Conservation (phyloP, 2,113 vertebrate genomes). For the Xiphophorus hellerii region DNA sequence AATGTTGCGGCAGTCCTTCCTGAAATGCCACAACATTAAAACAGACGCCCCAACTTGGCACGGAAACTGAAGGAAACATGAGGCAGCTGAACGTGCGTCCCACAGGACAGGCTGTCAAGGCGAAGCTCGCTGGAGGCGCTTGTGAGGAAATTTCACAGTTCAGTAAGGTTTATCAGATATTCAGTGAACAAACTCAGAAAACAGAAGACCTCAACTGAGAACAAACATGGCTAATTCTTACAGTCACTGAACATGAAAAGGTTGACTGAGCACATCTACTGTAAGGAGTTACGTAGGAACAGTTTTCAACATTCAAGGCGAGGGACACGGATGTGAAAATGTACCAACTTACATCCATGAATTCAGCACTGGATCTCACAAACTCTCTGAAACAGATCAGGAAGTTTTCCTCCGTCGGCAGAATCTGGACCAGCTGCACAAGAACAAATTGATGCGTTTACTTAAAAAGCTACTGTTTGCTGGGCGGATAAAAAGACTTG, state of each 20-base stretch:
- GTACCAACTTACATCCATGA: slow-evolving; percentile 89
- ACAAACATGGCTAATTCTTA: background rate
- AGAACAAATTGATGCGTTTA: background rate
- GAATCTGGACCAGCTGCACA: slow-evolving; percentile 91
- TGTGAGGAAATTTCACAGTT: slow-evolving; percentile 30
- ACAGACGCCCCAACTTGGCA: slow-evolving; percentile 3
- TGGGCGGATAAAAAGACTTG: too few species aligned
- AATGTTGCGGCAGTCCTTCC: background rate
- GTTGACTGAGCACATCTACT: slow-evolving; percentile 13
- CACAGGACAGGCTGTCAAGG: slow-evolving; percentile 17
- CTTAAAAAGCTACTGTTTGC: background rate
- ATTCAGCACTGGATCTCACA: slow-evolving; percentile 91
- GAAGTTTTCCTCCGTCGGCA: slow-evolving; percentile 97
- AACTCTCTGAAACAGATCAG: slow-evolving; percentile 95
- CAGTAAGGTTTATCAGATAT: slow-evolving; percentile 22
- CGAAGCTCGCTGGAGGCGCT: slow-evolving; percentile 17
- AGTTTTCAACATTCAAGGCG: background rate
- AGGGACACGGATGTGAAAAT: background rate
- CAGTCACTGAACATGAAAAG: slow-evolving; percentile 3
- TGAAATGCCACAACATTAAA: slow-evolving; percentile 12
- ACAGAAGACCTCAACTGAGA: background rate
- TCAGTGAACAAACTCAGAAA: slow-evolving; percentile 16
- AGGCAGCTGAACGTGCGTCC: slow-evolving; percentile 23
- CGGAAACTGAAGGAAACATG: slow-evolving; percentile 5
- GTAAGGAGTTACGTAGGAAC: background rate